Base-by-base conservation (phyloP, 2,113 vertebrate genomes). In the Colius striatus region DNA sequence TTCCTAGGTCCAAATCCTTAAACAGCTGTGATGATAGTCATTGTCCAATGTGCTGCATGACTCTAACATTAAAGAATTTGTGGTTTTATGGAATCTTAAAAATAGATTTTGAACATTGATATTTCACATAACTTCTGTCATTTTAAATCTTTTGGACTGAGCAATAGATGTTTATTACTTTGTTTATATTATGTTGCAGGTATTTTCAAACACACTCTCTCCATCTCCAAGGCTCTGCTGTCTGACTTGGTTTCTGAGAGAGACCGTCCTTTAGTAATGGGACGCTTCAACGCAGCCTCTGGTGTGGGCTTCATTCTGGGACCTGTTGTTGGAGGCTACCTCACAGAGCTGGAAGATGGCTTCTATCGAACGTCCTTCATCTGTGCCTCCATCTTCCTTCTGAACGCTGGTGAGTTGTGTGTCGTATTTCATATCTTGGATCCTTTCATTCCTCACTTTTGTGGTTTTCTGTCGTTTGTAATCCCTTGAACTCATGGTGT, bases 131-230 rank as follows among this genome's bases (percentile, higher is more conserved):
- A 8, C 18, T 29, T 66, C 30, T 85, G n/a, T 29, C 0, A 26
- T 32, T 41, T 65, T 41, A 32, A 19, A 16, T 63, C 22, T 60
- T 86, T 41, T 36, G 16, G 8, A 38, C 5, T 11, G 6, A 81
- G 22, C 17, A 48, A 34, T 25, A 12, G 1, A 3, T 25, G 20
- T 38, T 81, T 62, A 13, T 75, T 84, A 11, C 45, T 53, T 78
- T 92, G 65, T 78, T 84, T 61, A 11, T 82, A 7, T 95, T 70
- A 12, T 45, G 70, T 93, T 96, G 57, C 97, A 99, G 99, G 99
- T 84, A 97, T 99, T 94, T 99, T 99, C 97, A 99, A 99, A 78
- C 99, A 99, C 96, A 99, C 99, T 0, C 98, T 99, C 50, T 99
- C 99, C 68, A 98, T 99, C 96, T 99, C 98, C 95, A 99, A 99